Evolutionary conservation across 2,113 vertebrate genomes (phyloP), one percentile per base, ranked within the genome.

Genomic region (Oryzias celebensis): DNA sequence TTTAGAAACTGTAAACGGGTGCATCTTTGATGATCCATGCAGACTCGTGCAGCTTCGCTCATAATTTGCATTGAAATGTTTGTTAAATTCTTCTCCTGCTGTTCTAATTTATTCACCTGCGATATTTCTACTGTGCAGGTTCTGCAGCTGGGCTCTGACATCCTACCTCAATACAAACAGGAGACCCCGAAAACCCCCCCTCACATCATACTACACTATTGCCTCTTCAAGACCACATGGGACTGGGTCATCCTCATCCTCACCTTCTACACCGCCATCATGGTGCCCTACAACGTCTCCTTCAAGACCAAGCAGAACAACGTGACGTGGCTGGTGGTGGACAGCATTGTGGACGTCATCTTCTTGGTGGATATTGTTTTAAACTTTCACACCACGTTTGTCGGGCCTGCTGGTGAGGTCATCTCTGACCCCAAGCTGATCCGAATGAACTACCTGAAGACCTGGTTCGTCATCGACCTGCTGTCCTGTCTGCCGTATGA

Each of bases 281-380:
- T 99, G 93, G 97, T 99, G 69, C 97, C 97, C 87, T 99, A 99
- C 91, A 99, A 99, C 10, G 97, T 98, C 63, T 99, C 97, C 62
- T 99, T 99, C 87, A 99, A 98, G 89, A 99, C 96, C 55, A 98
- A 98, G 86, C 97, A 99, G 92, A 99, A 99, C 92, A 99, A 99
- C 1, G 96, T 99, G 80, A 95, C 94, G 2, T 99, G 97, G 97
- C 88, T 99, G 65, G 97, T 99, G 71, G 94, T 99, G 15, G 97
- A 99, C 89, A 99, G 97, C 89, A 98, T 99, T 2, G 97, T 99
- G 71, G 97, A 99, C 50, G 97, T 99, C 59, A 99, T 99, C 87
- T 99, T 99, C 89, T 70, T 99, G 87, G 97, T 99, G 62, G 97
- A 99, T 86, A 99, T 99, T 36, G 97, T 99, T 58, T 90, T 99